Conservation (phyloP, 2,113 vertebrate species). For the Neodontobutis hainanensis region DNA sequence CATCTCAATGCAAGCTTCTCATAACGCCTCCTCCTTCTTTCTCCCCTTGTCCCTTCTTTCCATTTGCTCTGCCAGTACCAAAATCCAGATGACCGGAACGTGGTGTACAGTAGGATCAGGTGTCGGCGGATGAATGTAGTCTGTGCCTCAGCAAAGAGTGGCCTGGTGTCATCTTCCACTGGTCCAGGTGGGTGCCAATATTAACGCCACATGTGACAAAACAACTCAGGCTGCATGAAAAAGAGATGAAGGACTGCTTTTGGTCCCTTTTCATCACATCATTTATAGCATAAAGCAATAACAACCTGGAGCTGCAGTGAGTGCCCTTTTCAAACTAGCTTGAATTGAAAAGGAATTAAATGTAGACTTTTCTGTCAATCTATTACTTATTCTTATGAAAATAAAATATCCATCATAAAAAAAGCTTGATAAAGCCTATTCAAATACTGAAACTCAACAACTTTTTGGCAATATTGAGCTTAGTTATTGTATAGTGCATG, state of each 20-base stretch:
- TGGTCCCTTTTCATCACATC: conserved; percentile 35
- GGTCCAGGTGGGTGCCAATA: conserved; percentile 42
- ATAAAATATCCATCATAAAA: no score
- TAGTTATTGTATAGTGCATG: no score
- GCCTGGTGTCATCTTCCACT: conserved; percentile 46
- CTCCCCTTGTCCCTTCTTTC: conserved; percentile 62
- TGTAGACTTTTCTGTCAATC: no score
- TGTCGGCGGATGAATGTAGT: conserved; percentile 57
- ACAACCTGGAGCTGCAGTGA: not conserved
- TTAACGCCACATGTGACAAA: conserved; percentile 58
- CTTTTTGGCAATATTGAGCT: no score
- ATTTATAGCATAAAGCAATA: conserved; percentile 34
- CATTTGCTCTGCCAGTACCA: conserved; percentile 67
- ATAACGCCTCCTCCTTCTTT: conserved; percentile 46
- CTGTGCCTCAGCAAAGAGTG: conserved; percentile 28
- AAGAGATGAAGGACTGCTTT: conserved; percentile 39
- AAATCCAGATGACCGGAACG: conserved; percentile 61
- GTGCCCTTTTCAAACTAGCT: conserved; percentile 12
- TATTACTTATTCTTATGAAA: no score
- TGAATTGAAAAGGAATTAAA: not conserved
- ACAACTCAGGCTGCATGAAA: conserved; percentile 34
- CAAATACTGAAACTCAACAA: no score
- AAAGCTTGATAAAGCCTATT: no score
- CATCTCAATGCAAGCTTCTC: conserved; percentile 37
- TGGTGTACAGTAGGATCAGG: conserved; percentile 65